Base-by-base conservation (phyloP, 2,797 vertebrate species). In the Calcarius lapponicus region DNA sequence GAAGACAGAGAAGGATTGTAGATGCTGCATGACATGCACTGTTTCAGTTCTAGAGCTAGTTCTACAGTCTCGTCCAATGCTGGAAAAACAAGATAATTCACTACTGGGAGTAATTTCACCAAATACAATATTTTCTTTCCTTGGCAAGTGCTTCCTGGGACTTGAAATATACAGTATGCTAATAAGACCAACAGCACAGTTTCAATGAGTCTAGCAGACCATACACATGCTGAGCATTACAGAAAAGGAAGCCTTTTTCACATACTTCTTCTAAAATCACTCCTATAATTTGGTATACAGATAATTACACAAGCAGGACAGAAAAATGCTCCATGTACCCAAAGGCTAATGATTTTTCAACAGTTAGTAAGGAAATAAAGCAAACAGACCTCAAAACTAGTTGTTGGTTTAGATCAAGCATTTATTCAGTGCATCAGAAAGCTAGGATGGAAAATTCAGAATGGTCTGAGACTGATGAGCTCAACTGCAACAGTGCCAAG, bases 161-260 rank as follows among this genome's bases (percentile, higher is more conserved):
- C 76, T 64, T 56, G 58, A 78, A 74, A 69, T 25, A 73, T 4
- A 11, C 26, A 86, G 53, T 36, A 16, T 7, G 14, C 10, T 50
- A 58, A 11, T 10, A 28, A 50, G 9, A 88, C 6, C 5, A 50
- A 43, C 6, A 69, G 25, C 43, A 72, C 9, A 50, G 34, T 31
- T 6, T 40, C 53, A 84, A 4, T 66, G 34, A 76, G 17, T 53
- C 36, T 15, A 60, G 24, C 34, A 76, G 47, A 12, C 17, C 19
- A 43, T 0, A 3, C 3, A 34, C 1, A 1, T 1, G 6, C 7
- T 29, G 14, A 72, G 13, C 1, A 0, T 25, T 58, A 56, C 32
- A 85, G 61, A 72, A 80, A 78, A 3, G 4, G 2, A 50, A 20
- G 50, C 0, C 20, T 72, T 93, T 78, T 34, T 7, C 20, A 57